These are phyloP conservation scores for Scolopax rusticola DNA, from an alignment of 2,797 vertebrate genomes.

Conservation along the genomic window DNA sequence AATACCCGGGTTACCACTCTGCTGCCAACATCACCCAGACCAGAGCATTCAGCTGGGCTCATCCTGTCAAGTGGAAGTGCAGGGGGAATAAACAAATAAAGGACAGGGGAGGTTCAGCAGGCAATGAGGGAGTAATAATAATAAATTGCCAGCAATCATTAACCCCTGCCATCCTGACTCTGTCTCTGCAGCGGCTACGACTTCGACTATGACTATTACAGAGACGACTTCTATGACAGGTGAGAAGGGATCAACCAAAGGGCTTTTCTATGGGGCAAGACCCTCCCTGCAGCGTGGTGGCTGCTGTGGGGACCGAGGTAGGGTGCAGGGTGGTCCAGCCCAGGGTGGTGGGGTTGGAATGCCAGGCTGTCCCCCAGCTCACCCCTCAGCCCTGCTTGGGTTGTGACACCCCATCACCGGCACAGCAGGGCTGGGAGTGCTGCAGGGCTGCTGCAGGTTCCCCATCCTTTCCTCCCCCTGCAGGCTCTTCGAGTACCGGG, in stretches of 20 bases:
- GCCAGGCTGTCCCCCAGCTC: not conserved
- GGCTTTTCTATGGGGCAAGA: not conserved
- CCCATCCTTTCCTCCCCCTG: fast-evolving
- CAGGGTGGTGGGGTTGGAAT: too few species aligned
- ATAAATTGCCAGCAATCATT: not conserved
- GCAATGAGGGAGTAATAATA: fast-evolving
- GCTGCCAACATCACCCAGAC: not conserved
- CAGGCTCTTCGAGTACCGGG: slow-evolving; percentile 91
- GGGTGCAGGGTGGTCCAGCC: not conserved
- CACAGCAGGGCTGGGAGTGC: not conserved
- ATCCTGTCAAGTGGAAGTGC: not conserved
- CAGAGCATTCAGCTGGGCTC: not conserved
- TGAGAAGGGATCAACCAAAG: slow-evolving; percentile 52
- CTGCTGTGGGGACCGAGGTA: fast-evolving
- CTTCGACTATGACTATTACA: slow-evolving; percentile 92
- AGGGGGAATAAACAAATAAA: not conserved
- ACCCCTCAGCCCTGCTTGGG: not conserved
- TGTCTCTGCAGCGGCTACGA: slow-evolving; percentile 86
- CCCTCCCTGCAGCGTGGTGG: not conserved
- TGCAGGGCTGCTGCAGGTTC: not conserved
- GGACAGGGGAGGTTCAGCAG: not conserved
- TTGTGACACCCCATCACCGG: fast-evolving
- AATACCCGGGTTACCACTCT: not conserved
- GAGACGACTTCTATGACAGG: slow-evolving; percentile 93
- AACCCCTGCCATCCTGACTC: not conserved